These are phyloP conservation scores for Sarcophaga subvicina DNA, from an alignment of 2,888 invertebrate genomes.

Conservation along the genomic window DNA sequence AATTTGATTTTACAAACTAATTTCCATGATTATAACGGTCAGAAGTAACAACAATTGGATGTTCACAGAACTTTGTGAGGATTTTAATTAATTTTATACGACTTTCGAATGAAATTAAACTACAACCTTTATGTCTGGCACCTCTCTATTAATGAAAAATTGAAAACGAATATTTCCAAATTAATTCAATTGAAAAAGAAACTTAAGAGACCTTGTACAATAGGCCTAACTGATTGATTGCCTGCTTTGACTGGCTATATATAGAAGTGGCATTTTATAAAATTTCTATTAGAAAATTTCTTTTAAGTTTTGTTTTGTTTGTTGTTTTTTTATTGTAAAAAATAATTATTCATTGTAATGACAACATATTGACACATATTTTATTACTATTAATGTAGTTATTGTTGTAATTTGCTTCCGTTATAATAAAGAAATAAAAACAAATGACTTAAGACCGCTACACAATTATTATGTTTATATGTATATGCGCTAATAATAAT, in stretches of 20 bases:
- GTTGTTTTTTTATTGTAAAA: constrained; percentile 13
- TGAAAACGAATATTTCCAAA: background rate
- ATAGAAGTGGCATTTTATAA: too few species aligned
- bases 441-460: background rate
- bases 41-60: too few species aligned
- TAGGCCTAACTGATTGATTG: background rate
- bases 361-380: constrained; percentile 35
- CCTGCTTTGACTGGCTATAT: too few species aligned
- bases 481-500: background rate
- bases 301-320: background rate
- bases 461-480: background rate
- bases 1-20: too few species aligned
- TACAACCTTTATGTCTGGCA: too few species aligned
- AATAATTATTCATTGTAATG: constrained; percentile 2
- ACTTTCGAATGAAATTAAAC: too few species aligned
- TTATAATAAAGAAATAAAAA: constrained; percentile 11
- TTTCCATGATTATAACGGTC: too few species aligned
- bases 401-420: constrained; percentile 39
- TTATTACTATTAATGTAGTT: background rate
- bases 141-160: background rate
- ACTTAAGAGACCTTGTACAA: background rate
- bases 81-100: too few species aligned
- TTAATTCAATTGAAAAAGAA: background rate
- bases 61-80: too few species aligned
- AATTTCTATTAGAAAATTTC: background rate